Evolutionary conservation across 2,797 vertebrate genomes (phyloP), one percentile per base, ranked within the genome.

Genomic region (Pterois miles): DNA sequence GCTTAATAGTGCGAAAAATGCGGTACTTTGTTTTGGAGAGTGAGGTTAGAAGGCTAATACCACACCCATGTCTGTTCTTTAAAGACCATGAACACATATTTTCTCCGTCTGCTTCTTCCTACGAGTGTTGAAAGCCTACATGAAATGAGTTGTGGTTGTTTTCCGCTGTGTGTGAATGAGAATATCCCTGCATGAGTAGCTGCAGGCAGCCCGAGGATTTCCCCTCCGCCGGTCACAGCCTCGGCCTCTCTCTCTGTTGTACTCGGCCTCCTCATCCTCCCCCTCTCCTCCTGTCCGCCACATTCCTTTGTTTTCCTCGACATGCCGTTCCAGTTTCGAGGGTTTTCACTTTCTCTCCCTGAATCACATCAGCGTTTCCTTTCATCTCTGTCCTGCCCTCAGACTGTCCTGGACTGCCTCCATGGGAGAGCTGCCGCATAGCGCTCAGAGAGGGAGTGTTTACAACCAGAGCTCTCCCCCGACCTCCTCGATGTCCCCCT

Each of bases 251-350:
- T 27, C 73, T 63, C 33, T 56, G 53, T 69, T 63, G 34, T 43
- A 43, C 59, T 78, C 22, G 2, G 29, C 34, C 43, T 68, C 34
- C 40, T 53, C 54, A 53, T 56, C 71, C 34, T 10, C 40, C 10
- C 7, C 31, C n/a, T 54, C 52, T 20, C 27, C 59, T 72, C 53
- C 59, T 34, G 62, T 67, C 58, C 48, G 74, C 74, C 31, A 62
- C 60, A 80, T 82, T 84, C 68, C 62, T 83, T 87, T 84, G 66
- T 83, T 84, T 83, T 85, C 76, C 63, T 75, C 16, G n/a, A 80
- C 58, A 67, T 62, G 71, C 65, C 22, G 22, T 82, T 73, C 62
- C 60, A 79, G 70, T 83, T 81, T 79, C 1, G 13, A 66, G 71
- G 71, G 36, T 75, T 81, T 83, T 76, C 23, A 69, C 78, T 79